Evolutionary conservation across 2,113 vertebrate genomes (phyloP).

Genomic region (Scalopus aquaticus): DNA sequence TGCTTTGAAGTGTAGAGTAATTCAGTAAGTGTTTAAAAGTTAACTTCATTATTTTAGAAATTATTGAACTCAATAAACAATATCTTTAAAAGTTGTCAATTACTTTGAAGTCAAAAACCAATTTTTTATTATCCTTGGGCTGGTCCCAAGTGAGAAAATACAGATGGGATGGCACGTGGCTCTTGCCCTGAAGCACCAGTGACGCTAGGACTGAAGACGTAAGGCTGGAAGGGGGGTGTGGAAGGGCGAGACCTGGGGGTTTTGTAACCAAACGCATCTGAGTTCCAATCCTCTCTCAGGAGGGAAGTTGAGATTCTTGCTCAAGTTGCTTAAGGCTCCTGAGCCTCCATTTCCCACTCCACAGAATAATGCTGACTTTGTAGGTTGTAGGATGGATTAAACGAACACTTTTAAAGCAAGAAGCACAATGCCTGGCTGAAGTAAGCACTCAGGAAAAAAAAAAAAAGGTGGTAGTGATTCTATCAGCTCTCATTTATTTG

Average conservation of each 20-base stretch:
- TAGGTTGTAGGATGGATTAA: not conserved
- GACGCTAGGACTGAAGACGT: not conserved
- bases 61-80: not conserved
- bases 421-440: not conserved
- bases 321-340: not conserved
- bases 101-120: slow-evolving; percentile 29
- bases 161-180: not conserved
- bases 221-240: not conserved
- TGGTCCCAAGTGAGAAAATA: not conserved
- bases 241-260: not conserved
- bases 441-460: not conserved
- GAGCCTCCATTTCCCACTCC: not conserved
- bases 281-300: not conserved
- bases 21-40: not conserved
- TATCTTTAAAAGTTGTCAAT: not conserved
- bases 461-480: not conserved
- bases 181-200: not conserved
- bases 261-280: not conserved
- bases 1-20: slow-evolving; percentile 8
- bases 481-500: not conserved
- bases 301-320: not conserved
- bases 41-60: slow-evolving; percentile 22
- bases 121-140: not conserved
- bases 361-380: not conserved
- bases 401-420: not conserved